A percentile compares a stretch with the other conserved stretches of the same genome.
Evolutionary conservation across 2,113 vertebrate genomes (phyloP).

Genomic region (Nothocercus julius): DNA sequence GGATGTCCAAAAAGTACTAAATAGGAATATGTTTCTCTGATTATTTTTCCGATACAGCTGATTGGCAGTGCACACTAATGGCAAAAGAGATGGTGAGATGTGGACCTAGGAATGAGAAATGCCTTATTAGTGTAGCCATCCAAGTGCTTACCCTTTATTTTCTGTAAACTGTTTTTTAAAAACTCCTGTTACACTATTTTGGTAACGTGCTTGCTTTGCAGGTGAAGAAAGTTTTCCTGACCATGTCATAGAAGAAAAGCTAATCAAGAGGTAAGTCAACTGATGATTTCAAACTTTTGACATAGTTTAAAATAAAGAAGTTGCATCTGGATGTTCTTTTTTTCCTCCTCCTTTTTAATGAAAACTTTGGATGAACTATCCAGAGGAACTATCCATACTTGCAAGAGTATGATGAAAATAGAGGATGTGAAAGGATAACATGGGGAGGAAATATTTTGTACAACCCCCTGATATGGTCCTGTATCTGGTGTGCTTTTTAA

Average conservation of each 20-base stretch:
- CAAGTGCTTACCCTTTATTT: not conserved
- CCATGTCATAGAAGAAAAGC: not conserved
- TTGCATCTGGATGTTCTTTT: not conserved
- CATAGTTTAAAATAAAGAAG: not conserved
- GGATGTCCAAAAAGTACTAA: not conserved
- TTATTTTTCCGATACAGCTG: not conserved
- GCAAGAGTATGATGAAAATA: not conserved
- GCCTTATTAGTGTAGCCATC: not conserved
- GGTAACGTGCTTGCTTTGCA: slow-evolving; percentile 40
- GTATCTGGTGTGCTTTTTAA: not conserved
- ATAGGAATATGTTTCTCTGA: not conserved
- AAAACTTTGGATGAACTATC: not conserved
- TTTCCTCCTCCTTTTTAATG: not conserved
- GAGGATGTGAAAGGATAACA: not conserved
- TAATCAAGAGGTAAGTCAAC: slow-evolving; percentile 39
- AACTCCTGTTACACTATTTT: not conserved
- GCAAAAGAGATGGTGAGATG: not conserved
- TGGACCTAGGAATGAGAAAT: not conserved
- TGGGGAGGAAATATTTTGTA: not conserved
- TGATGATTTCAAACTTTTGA: not conserved
- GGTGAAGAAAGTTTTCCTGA: slow-evolving; percentile 39
- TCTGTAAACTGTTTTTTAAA: not conserved
- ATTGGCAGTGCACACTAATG: not conserved
- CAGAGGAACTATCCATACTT: not conserved
- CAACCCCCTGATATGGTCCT: not conserved